A percentile compares a stretch with the other conserved stretches of the same genome.
Conservation (phyloP, 2,113 vertebrate species). For the Eleginops maclovinus region DNA sequence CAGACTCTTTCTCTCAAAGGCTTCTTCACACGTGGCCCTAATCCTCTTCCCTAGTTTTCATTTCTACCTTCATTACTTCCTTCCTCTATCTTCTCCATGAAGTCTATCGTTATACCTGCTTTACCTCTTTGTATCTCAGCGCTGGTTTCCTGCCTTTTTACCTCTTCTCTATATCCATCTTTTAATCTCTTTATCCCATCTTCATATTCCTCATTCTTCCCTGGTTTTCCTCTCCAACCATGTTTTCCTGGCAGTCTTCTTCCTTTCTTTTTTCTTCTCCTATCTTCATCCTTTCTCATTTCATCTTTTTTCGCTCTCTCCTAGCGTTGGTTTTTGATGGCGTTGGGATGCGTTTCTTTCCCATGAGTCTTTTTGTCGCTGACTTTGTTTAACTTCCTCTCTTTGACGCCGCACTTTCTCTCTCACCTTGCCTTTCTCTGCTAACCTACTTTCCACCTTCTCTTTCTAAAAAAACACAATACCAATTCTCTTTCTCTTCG, state of each 20-base stretch:
- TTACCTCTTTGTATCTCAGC: too few relatives aligned
- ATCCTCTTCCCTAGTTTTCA: neutral
- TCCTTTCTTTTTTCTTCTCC: too few relatives aligned
- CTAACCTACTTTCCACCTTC: constrained; percentile 69
- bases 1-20: too few relatives aligned
- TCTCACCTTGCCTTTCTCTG: constrained; percentile 55
- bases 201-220: neutral
- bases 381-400: constrained; percentile 71
- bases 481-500: constrained; percentile 42
- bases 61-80: neutral
- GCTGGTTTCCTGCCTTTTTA: too few relatives aligned
- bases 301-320: fast-evolving
- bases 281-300: neutral
- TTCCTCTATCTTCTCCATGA: neutral
- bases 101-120: too few relatives aligned
- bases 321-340: neutral
- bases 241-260: too few relatives aligned
- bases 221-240: neutral
- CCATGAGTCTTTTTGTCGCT: constrained; percentile 56
- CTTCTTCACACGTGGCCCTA: neutral
- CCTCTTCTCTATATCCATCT: too few relatives aligned
- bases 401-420: constrained; percentile 71
- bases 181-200: too few relatives aligned
- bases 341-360: constrained; percentile 33
- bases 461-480: constrained; percentile 32